Base-by-base conservation (phyloP, 2,888 invertebrate genomes). In the Agrochola lychnidis region DNA sequence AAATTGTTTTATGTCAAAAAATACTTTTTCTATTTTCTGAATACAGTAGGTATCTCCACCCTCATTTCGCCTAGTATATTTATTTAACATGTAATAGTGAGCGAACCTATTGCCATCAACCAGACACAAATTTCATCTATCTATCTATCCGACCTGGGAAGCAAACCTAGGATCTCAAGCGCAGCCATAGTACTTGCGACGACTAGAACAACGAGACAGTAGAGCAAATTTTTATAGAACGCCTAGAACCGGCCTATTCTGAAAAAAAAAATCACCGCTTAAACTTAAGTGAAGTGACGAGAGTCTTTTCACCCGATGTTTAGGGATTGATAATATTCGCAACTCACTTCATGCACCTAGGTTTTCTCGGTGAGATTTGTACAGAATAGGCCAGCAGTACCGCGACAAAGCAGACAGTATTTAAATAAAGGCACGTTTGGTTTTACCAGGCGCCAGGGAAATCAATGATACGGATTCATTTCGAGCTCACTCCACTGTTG, bases 401-500 rank as follows among this genome's bases (percentile, higher is more conserved):
- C 61, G 59, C 61, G 73, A 81, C 74, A 82, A 82, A 82, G 68
- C 74, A 67, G 79, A 87, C 83, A 88, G 90, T 91, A 91, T 92
- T 94, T 93, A 92, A 93, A 92, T 92, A 92, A 92, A 92, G 90
- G 88, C 89, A 91, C 90, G 90, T 92, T 92, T 91, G 91, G 89
- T 93, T 94, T 94, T 92, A 94, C 94, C 93, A 94, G 91, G 92
- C 95, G 91, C 95, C 88, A 85, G 95, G 95, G 95, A 95, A 95
- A 95, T 95, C 95, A 95, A 92, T 94, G 94, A 92, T 90, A 90
- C 89, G 88, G 87, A 93, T 91, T 93, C 92, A 90, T 90, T 92
- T 87, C 83, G 78, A 87, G 86, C 84, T 89, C 87, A 88, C 88
- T 81, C 78, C 79, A 53, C 75, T 82, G 89, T 75, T 93, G 93